Evolutionary conservation across 2,888 invertebrate species (phyloP), one percentile per base, ranked within the genome.

Genomic region (Caenorhabditis afra): DNA sequence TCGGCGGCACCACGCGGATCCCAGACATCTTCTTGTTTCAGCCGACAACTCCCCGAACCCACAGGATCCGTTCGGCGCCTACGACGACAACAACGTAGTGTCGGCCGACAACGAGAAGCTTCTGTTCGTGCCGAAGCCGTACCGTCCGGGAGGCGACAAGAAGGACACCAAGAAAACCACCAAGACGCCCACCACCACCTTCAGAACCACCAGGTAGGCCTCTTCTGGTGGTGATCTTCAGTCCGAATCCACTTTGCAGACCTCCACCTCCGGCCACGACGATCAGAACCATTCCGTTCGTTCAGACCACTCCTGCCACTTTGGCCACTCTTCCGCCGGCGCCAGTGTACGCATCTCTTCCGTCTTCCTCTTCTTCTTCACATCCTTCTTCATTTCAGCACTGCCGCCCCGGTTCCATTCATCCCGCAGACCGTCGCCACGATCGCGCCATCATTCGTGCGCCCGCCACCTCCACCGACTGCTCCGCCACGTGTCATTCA

Each of bases 111-210:
- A 87, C 61, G 87, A 89, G 78, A 83, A 82, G 58, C 79, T 85
- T 16, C 81, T 89, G 3, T 89, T 89, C 71, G 85, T 89, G 22
- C 88, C 89, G 14, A 81, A 82, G 23, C 86, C 86, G 16, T 89
- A 89, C 70, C 62, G 88, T 44, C 89, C 87, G n/a, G 87, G 85
- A 20, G 85, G 82, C 22, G 79, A 82, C 52, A 81, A 84, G 58
- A 83, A 84, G 53, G 84, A 85, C 52, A 78, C 79, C 37, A 82
- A 77, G 64, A 76, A 73, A 18, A 73, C 78, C 0, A 82, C 82
- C 0, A 80, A 81, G 39, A 81, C 83, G 20, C 77, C 82, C 35
- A 81, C 81, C 0, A 80, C 81, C 16, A 76, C 74, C 11, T 47
- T 37, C 8, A 41, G 58, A 57, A 65, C 74, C 10, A 66, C 66